Conservation (phyloP, 2,888 invertebrate species). For the Coleophora flavipennella region DNA sequence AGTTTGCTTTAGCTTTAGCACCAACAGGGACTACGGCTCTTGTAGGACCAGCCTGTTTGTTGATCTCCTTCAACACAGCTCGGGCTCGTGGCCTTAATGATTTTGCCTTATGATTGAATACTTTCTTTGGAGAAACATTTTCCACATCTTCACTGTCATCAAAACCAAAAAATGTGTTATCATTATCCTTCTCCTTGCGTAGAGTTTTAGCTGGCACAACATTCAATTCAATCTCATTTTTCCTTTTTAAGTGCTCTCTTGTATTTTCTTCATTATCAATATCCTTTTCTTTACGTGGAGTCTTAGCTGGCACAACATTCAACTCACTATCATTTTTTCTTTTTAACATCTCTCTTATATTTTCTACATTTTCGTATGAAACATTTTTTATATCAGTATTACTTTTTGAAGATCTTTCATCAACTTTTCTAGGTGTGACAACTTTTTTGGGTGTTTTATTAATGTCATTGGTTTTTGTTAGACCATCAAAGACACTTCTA, state of each 20-base stretch:
- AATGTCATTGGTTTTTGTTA: slow-evolving; percentile 9
- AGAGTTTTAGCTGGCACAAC: slow-evolving; percentile 16
- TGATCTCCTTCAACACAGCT: slow-evolving; percentile 44
- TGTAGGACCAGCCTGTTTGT: slow-evolving; percentile 34
- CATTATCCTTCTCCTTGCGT: slow-evolving; percentile 23
- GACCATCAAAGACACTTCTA: slow-evolving; percentile 36
- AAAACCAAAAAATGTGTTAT: slow-evolving; percentile 58
- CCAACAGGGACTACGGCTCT: slow-evolving; percentile 36
- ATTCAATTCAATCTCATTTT: slow-evolving; percentile 15
- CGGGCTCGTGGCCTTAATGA: slow-evolving; percentile 33
- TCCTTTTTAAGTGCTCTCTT: slow-evolving; percentile 13
- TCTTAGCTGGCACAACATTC: slow-evolving; percentile 16
- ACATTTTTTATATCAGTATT: not conserved
- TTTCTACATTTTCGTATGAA: slow-evolving; percentile 11
- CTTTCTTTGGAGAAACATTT: slow-evolving; percentile 49
- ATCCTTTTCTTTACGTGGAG: slow-evolving; percentile 18
- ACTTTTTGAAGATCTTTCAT: slow-evolving; percentile 3
- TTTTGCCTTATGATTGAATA: slow-evolving; percentile 23
- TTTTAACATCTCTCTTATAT: slow-evolving; percentile 17
- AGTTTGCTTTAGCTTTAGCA: slow-evolving; percentile 35
- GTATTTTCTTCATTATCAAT: slow-evolving; percentile 29
- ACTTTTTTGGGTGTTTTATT: slow-evolving; percentile 19
- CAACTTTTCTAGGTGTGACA: slow-evolving; percentile 14
- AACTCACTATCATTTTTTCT: slow-evolving; percentile 17
- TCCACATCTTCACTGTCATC: slow-evolving; percentile 55